Evolutionary conservation across 53 echinoderm and acorn worm species (phyloP).

Genomic region (Holothuria leucospilota): DNA sequence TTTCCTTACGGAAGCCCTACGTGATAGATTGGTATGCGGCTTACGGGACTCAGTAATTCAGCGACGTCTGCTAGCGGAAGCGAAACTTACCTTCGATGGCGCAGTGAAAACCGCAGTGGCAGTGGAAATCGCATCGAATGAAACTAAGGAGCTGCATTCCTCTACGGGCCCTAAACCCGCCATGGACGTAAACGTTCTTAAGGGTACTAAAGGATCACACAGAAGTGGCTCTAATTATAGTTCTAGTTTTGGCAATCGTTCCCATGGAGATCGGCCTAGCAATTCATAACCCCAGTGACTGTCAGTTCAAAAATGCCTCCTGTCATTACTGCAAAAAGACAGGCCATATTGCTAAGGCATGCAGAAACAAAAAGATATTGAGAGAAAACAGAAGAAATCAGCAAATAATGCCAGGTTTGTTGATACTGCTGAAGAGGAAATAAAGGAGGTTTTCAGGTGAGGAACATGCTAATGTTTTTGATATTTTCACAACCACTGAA

Average conservation of each 20-base stretch:
- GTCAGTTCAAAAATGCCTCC: background rate
- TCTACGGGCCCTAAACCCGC: background rate
- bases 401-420: background rate
- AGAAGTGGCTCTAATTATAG: background rate
- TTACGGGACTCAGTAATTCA: no score
- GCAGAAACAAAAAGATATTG: background rate
- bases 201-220: background rate
- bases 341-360: background rate
- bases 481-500: background rate
- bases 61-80: no score
- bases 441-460: background rate
- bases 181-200: constrained; percentile 1
- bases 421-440: background rate
- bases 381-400: background rate
- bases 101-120: constrained; percentile 15
- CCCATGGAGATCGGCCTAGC: background rate
- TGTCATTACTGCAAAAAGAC: constrained; percentile 23
- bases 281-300: background rate
- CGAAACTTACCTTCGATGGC: constrained; percentile 11
- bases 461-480: background rate
- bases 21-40: no score
- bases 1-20: no score
- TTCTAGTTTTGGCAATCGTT: background rate
- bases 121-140: constrained; percentile 19
- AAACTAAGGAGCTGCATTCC: background rate